A percentile compares a stretch with the other conserved stretches of the same genome.
phyloP scores from a whole-genome alignment of 2,797 vertebrate genomes.

The Chelmon rostratus region DNA sequence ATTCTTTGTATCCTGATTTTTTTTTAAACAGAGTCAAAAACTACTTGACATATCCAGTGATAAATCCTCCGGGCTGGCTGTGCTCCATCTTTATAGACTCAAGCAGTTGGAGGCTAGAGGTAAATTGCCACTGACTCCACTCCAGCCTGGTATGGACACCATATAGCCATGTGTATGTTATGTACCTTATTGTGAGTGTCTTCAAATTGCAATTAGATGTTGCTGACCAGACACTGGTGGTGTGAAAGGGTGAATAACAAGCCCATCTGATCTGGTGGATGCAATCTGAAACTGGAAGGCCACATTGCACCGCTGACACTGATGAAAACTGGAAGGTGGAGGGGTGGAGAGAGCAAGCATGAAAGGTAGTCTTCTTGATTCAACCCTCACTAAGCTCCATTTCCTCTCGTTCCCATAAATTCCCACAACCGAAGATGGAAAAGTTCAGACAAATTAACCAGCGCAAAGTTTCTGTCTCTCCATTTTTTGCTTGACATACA shows the following conservation, averaged over 20 bases:
- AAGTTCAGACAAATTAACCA: not conserved
- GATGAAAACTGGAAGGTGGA: slow-evolving; percentile 23
- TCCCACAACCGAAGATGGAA: not conserved
- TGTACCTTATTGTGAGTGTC: not conserved
- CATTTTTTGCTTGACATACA: slow-evolving; percentile 4
- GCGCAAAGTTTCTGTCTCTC: slow-evolving; percentile 12
- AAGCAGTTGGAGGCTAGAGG: not conserved
- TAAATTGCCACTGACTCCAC: not conserved
- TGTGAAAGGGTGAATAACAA: slow-evolving; percentile 9
- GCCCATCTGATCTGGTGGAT: not conserved
- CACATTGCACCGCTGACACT: not conserved
- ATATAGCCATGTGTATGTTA: not conserved
- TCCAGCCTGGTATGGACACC: not conserved
- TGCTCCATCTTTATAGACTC: not conserved
- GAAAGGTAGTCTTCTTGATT: not conserved
- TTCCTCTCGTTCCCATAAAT: not conserved
- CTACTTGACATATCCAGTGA: not conserved
- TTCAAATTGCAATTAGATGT: not conserved
- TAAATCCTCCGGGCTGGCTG: not conserved
- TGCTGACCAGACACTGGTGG: not conserved
- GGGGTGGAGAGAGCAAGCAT: not conserved
- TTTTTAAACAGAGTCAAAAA: not conserved
- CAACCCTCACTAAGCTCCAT: not conserved
- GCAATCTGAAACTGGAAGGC: not conserved
- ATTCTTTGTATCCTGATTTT: not conserved